Conservation (phyloP, 2,888 invertebrate genomes). For the Erannis defoliaria region DNA sequence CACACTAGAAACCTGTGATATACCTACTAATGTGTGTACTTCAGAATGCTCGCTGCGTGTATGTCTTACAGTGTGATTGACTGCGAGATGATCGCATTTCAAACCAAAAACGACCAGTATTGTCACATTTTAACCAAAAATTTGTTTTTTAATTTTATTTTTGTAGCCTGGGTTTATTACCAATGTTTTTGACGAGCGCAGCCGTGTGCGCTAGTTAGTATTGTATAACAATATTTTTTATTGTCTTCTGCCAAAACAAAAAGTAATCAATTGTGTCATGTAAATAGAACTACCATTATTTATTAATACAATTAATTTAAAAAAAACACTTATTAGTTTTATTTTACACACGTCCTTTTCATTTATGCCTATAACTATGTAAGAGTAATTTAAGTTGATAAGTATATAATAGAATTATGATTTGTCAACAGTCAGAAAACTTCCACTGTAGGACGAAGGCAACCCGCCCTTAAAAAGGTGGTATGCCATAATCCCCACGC, state of each 20-base stretch:
- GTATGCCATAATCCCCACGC: no score
- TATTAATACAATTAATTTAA: constrained; percentile 87
- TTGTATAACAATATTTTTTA: constrained; percentile 83
- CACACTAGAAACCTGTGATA: constrained; percentile 85
- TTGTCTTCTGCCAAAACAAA: constrained; percentile 87
- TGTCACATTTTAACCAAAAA: constrained; percentile 78
- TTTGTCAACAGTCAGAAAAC: no score
- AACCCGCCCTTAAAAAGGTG: no score
- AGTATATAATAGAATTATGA: no score
- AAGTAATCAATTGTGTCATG: constrained; percentile 85
- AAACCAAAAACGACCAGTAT: constrained; percentile 84
- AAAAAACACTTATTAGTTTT: constrained; percentile 64
- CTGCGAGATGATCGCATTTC: constrained; percentile 45
- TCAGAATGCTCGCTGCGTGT: constrained; percentile 73
- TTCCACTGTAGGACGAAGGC: no score
- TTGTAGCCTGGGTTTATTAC: constrained; percentile 68
- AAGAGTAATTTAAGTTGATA: no score
- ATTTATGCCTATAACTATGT: no score
- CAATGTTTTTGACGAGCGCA: constrained; percentile 62
- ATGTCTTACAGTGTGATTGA: constrained; percentile 71
- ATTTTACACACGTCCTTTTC: constrained; percentile 49
- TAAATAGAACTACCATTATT: constrained; percentile 87
- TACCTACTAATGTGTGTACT: constrained; percentile 63
- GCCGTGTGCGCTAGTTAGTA: constrained; percentile 57
- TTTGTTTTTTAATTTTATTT: constrained; percentile 60